phyloP scores from a whole-genome alignment of 2,113 vertebrate species.

The Oxyura jamaicensis region DNA sequence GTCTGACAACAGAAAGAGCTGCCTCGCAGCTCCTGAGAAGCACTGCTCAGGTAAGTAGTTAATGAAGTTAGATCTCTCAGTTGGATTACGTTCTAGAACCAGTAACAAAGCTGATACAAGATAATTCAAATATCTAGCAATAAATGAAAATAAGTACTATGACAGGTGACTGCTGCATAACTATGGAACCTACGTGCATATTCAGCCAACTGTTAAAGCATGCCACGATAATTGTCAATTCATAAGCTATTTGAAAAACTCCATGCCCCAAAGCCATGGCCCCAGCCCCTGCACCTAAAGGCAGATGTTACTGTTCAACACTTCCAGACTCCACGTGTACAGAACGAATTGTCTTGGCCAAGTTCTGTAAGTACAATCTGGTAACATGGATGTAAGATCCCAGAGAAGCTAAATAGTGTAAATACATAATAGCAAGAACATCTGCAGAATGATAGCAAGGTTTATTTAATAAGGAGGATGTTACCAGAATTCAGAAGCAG shows the following conservation, averaged over 20 bases:
- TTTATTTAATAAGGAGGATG: neutral
- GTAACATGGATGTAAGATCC: neutral
- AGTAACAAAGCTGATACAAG: neutral
- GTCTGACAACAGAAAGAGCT: neutral
- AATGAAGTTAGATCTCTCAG: neutral
- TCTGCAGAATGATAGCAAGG: neutral
- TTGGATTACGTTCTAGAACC: neutral
- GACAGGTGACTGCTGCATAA: neutral
- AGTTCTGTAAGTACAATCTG: neutral
- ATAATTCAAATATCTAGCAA: neutral
- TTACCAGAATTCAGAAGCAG: neutral
- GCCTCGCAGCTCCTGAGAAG: neutral
- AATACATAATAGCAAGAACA: neutral
- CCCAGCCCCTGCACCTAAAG: neutral
- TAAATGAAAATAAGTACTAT: neutral
- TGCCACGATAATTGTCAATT: neutral
- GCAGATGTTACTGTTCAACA: neutral
- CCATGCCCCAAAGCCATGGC: neutral
- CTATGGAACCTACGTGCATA: neutral
- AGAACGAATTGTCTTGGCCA: neutral
- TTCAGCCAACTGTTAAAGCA: neutral
- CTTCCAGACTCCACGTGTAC: fast-evolving
- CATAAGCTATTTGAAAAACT: neutral
- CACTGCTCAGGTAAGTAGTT: neutral
- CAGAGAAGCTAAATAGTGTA: neutral